Evolutionary conservation across 2,888 invertebrate genomes (phyloP).

Genomic region (Endotricha flammealis): DNA sequence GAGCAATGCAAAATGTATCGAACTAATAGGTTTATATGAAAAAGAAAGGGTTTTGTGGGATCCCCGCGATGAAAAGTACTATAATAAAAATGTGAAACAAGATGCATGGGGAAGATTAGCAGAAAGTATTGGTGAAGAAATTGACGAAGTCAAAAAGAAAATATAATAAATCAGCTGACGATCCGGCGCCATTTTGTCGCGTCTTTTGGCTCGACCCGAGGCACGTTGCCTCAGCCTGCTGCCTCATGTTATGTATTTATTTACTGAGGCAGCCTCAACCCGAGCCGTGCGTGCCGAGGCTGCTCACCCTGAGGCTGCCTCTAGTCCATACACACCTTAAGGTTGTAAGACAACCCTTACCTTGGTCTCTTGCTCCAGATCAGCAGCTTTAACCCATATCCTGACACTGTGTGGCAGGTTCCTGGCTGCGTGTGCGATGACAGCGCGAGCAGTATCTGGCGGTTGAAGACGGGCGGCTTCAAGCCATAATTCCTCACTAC

Average conservation of each 20-base stretch:
- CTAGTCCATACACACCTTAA: not conserved
- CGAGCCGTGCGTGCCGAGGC: not conserved
- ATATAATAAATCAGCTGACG: too few species aligned
- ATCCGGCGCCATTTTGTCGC: too few species aligned
- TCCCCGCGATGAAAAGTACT: too few species aligned
- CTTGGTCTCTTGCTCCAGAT: slow-evolving; percentile 94
- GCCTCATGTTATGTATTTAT: not conserved
- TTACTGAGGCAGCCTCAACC: not conserved
- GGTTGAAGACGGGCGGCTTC: slow-evolving; percentile 97
- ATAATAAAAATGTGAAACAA: too few species aligned
- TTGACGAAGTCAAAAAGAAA: too few species aligned
- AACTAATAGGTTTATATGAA: too few species aligned
- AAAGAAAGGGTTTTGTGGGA: too few species aligned
- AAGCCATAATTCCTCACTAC: slow-evolving; percentile 98
- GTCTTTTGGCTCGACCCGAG: too few species aligned
- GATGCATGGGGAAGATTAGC: too few species aligned
- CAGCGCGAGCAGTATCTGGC: slow-evolving; percentile 94
- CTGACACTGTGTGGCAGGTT: slow-evolving; percentile 97
- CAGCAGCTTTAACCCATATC: slow-evolving; percentile 99
- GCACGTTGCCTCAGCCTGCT: too few species aligned
- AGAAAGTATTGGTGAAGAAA: too few species aligned
- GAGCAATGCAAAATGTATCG: too few species aligned
- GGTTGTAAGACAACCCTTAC: slow-evolving; percentile 27
- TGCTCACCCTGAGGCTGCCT: not conserved
- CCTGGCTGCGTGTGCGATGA: slow-evolving; percentile 97